phyloP scores from a whole-genome alignment of 2,888 invertebrate species.

The Brenthis hecate region DNA sequence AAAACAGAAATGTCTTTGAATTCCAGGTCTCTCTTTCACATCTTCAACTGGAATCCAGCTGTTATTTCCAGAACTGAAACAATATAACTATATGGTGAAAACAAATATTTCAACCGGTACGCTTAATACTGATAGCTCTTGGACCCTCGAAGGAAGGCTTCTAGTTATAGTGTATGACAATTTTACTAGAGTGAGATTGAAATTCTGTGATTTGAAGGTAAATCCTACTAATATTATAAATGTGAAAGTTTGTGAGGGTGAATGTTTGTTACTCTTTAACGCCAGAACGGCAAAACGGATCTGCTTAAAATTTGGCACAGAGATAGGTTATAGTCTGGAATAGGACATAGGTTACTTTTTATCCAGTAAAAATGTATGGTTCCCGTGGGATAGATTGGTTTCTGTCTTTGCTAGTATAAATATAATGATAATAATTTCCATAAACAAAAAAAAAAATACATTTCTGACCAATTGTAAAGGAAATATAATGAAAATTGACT shows the following conservation, averaged over 20 bases:
- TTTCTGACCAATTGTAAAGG: too few species aligned
- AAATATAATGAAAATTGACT: too few species aligned
- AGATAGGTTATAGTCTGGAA: too few species aligned
- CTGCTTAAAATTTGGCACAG: neutral
- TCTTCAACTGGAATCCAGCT: constrained; percentile 52
- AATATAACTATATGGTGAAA: constrained; percentile 61
- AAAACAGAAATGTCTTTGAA: neutral
- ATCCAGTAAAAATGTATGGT: too few species aligned
- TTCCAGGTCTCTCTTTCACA: constrained; percentile 49
- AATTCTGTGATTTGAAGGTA: constrained; percentile 62
- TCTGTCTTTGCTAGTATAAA: too few species aligned
- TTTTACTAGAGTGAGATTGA: constrained; percentile 56
- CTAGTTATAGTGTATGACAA: constrained; percentile 60
- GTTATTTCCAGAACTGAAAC: constrained; percentile 59
- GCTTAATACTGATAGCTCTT: constrained; percentile 56
- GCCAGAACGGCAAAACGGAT: too few species aligned
- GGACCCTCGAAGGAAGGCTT: constrained; percentile 63
- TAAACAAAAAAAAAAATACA: too few species aligned
- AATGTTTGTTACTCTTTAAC: too few species aligned
- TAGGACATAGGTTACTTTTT: too few species aligned
- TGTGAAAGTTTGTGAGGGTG: neutral
- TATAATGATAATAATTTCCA: too few species aligned
- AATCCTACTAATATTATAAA: neutral
- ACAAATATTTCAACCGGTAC: constrained; percentile 63
- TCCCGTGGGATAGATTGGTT: too few species aligned